Percentiles rank a stretch among this genome's conserved stretches.
phyloP scores from a whole-genome alignment of 2,113 vertebrate species.

The Cryptomyrus ogoouensis region DNA sequence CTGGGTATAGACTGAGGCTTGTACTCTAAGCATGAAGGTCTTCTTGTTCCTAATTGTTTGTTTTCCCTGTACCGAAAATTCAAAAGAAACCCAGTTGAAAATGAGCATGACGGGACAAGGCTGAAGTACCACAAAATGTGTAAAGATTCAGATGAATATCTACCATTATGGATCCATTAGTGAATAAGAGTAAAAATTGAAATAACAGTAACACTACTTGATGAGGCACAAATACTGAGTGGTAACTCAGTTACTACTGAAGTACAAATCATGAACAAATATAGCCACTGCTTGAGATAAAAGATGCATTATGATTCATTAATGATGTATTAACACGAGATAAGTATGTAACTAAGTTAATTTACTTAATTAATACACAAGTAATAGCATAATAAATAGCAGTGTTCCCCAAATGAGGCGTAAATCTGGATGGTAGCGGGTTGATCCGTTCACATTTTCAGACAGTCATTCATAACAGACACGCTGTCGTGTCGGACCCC shows the following conservation, averaged over 20 bases:
- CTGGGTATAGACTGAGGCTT: background rate
- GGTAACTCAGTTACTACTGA: background rate
- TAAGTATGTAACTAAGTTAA: background rate
- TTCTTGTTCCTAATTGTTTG: background rate
- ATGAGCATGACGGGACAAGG: background rate
- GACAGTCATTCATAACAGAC: background rate
- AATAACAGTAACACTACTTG: background rate
- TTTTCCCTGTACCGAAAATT: background rate
- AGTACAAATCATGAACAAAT: background rate
- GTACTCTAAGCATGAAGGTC: background rate
- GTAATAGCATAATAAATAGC: background rate
- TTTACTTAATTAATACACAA: background rate
- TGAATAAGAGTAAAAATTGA: slow-evolving; percentile 27
- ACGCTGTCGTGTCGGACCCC: slow-evolving; percentile 30
- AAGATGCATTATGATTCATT: background rate
- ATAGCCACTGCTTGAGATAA: background rate
- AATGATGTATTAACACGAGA: background rate
- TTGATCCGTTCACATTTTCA: slow-evolving; percentile 23
- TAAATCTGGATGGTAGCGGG: slow-evolving; percentile 23
- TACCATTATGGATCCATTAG: slow-evolving; percentile 33
- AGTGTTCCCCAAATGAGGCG: background rate
- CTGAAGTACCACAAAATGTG: background rate
- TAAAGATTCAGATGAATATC: background rate
- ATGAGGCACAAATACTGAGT: background rate
- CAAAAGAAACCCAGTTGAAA: background rate